These are phyloP conservation scores for Ibidorhyncha struthersii DNA, from an alignment of 2,113 vertebrate genomes.

Conservation along the genomic window DNA sequence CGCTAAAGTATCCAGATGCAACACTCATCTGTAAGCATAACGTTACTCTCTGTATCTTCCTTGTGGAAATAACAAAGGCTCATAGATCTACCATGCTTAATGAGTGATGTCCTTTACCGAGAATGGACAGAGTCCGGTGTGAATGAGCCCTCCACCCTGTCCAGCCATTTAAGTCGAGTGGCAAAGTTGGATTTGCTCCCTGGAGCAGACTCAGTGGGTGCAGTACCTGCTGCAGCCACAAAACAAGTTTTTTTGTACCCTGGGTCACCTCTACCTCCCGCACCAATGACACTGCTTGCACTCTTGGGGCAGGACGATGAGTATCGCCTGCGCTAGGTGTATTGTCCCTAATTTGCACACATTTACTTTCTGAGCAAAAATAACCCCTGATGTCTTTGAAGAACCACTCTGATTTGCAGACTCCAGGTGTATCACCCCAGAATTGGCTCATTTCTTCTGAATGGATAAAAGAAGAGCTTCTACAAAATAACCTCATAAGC, in stretches of 20 bases:
- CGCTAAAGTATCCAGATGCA: neutral
- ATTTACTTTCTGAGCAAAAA: neutral
- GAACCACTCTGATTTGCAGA: neutral
- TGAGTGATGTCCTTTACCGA: neutral
- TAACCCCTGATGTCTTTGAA: neutral
- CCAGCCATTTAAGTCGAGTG: neutral
- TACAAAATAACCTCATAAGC: neutral
- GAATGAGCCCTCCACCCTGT: neutral
- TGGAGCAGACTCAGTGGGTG: neutral
- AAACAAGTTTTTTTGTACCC: neutral
- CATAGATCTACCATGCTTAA: neutral
- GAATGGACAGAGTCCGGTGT: rapidly evolving
- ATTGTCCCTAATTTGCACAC: neutral
- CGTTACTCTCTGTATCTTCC: neutral
- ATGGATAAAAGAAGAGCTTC: neutral
- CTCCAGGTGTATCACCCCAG: neutral
- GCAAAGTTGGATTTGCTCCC: neutral
- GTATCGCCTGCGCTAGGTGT: neutral
- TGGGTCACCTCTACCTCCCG: neutral
- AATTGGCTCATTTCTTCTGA: neutral
- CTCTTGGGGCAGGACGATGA: neutral
- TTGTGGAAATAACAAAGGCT: neutral
- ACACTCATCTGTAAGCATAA: neutral
- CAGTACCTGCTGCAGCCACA: neutral
- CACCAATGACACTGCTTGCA: rapidly evolving